Conservation (phyloP, 1,140 invertebrate genomes). For the Palaemon carinicauda region DNA sequence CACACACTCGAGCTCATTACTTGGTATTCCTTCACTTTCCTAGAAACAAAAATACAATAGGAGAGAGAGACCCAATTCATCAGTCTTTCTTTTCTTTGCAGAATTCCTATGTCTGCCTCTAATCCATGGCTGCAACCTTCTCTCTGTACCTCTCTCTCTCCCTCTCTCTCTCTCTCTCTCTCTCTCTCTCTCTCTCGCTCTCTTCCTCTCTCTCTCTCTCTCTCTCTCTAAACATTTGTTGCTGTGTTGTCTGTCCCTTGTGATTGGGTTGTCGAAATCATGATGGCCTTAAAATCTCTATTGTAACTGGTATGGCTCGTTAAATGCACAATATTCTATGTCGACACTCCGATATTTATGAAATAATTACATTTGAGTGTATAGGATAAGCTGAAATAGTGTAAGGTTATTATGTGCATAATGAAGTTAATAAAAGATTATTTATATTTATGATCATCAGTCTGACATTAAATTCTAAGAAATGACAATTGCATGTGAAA, state of each 20-base stretch:
- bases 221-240: background rate
- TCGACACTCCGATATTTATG: conserved; percentile 54
- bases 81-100: no score
- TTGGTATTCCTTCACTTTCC: no score
- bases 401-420: conserved; percentile 57
- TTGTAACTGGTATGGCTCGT: conserved; percentile 53
- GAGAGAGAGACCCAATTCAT: no score
- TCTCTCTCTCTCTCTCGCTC: background rate
- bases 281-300: conserved; percentile 58
- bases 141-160: background rate
- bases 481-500: conserved; percentile 33
- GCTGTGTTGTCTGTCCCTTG: no score
- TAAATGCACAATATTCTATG: conserved; percentile 58
- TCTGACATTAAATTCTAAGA: conserved; percentile 41
- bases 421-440: conserved; percentile 41
- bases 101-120: background rate
- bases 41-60: no score
- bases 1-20: no score
- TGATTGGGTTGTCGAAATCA: conserved; percentile 31
- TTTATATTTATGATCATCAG: conserved; percentile 42
- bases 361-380: conserved; percentile 46
- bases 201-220: background rate
- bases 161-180: background rate
- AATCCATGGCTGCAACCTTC: no score
- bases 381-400: conserved; percentile 33